Evolutionary conservation across 2,888 invertebrate genomes (phyloP), one percentile per base, ranked within the genome.

Genomic region (Eudemis profundana): DNA sequence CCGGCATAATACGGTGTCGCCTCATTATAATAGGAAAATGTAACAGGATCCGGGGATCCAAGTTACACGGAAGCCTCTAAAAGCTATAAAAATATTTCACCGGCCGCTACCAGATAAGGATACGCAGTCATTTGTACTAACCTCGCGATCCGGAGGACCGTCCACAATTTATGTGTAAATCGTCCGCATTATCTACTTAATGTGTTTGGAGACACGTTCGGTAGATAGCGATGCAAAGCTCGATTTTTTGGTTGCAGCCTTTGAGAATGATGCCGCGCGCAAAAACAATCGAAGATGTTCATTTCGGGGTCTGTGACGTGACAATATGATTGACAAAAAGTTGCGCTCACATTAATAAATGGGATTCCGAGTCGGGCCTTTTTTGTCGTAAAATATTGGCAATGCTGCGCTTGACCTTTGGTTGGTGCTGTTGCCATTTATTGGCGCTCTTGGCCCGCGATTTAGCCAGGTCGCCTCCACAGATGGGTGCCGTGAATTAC

Each of bases 11-110:
- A 76, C 76, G 73, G 72, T 75, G 75, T 83, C 77, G 75, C 71
- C 71, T 76, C 77, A 73, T 77, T 73, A 75, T 86, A 83, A 82
- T 82, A 83, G 80, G 81, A 80, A 83, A 82, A 82, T 79, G 87
- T 87, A 85, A 88, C 84, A 80, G 81, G 84, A 87, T 84, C 84
- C 79, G 76, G 68, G 68, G 76, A 76, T 73, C 72, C 73, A 71
- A 77, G 80, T 82, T 81, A 83, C 80, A 78, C 87, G 84, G 88
- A 87, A 89, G 89, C 78, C 78, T 84, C 81, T 72, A 83, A 84
- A 83, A 76, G 78, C 84, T 82, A 88, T 89, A 88, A 89, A 90
- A 88, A 89, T 89, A 87, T 86, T 89, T 89, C 85, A 89, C 84
- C 76, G 81, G 78, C 76, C 72, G 87, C 89, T 90, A 89, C 89